A percentile compares a stretch with the other conserved stretches of the same genome.
phyloP scores from a whole-genome alignment of 2,888 invertebrate genomes.

The Philereme vetulata region DNA sequence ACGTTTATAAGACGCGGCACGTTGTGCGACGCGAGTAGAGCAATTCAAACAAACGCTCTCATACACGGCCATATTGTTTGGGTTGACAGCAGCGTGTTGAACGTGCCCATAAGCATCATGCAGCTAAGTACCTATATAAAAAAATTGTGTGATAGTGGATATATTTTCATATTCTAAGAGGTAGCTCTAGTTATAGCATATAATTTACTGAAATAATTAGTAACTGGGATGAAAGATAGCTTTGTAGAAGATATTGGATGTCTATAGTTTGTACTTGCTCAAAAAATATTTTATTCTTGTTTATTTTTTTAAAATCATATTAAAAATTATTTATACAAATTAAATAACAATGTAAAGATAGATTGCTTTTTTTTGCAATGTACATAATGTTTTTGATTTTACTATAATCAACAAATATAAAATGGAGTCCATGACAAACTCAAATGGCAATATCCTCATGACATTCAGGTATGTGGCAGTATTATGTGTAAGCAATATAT shows the following conservation, averaged over 20 bases:
- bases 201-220: conserved; percentile 18
- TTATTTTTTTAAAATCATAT: conserved; percentile 8
- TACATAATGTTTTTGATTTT: neutral
- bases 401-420: neutral
- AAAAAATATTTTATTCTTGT: conserved; percentile 8
- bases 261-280: conserved; percentile 25
- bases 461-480: conserved; percentile 67
- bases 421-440: conserved; percentile 20
- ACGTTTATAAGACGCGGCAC: too few relatives aligned
- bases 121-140: conserved; percentile 6
- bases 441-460: conserved; percentile 48
- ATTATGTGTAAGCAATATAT: conserved; percentile 77
- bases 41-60: too few relatives aligned
- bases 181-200: conserved; percentile 20
- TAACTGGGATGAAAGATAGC: conserved; percentile 16
- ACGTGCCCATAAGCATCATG: too few relatives aligned
- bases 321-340: neutral
- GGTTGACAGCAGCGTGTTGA: too few relatives aligned
- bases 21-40: too few relatives aligned
- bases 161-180: conserved; percentile 16
- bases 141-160: conserved; percentile 10
- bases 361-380: neutral
- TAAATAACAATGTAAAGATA: neutral
- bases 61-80: too few relatives aligned
- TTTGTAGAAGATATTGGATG: conserved; percentile 11